A percentile compares a stretch with the other conserved stretches of the same genome.
Conservation (phyloP, 53 echinoderm and acorn worm species). For the Arbacia lixula region DNA sequence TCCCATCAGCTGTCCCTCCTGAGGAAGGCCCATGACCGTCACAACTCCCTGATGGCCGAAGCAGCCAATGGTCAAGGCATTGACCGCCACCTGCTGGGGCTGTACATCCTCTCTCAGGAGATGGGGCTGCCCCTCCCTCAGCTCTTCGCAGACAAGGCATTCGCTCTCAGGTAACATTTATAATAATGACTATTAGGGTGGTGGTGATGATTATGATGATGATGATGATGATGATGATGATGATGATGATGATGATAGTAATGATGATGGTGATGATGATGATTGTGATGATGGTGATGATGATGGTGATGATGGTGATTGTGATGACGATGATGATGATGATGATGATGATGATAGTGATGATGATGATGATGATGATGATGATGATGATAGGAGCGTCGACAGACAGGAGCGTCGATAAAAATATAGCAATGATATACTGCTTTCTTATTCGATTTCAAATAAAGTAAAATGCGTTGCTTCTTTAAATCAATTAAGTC, state of each 20-base stretch:
- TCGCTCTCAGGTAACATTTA: conserved; percentile 34
- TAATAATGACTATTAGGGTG: not conserved
- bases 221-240: not conserved
- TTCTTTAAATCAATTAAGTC: too few species aligned
- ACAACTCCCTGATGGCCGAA: conserved; percentile 72
- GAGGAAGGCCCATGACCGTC: conserved; percentile 69
- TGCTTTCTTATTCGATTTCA: too few species aligned
- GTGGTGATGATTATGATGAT: not conserved
- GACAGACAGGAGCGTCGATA: too few species aligned
- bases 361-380: conserved; percentile 38
- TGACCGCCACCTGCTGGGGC: conserved; percentile 88
- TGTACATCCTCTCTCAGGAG: conserved; percentile 66
- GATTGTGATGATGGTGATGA: not conserved
- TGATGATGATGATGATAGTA: conserved; percentile 22
- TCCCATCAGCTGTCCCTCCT: conserved; percentile 60
- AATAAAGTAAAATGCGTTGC: too few species aligned
- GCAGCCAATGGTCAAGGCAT: conserved; percentile 70
- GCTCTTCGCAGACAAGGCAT: conserved; percentile 72
- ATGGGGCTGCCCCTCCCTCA: conserved; percentile 71
- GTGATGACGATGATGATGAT: conserved; percentile 15
- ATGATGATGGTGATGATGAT: conserved; percentile 33
- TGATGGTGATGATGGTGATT: conserved; percentile 27
- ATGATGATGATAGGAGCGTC: conserved; percentile 40
- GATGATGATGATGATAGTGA: conserved; percentile 24
- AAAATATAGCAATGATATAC: too few species aligned